Evolutionary conservation across 2,797 vertebrate species (phyloP).

Genomic region (Hemitrygon akajei): DNA sequence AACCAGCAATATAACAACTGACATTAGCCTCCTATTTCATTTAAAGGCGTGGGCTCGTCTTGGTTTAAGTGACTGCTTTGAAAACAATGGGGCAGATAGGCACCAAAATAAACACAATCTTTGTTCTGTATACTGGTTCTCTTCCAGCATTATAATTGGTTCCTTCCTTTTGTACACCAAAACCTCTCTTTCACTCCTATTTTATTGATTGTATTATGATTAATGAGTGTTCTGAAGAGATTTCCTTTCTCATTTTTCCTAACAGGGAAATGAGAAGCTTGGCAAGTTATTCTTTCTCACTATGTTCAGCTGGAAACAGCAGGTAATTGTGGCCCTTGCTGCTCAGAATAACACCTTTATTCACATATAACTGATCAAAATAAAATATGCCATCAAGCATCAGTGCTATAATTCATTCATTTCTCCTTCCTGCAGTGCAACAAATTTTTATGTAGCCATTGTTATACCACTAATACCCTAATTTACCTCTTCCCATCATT

Average conservation of each 20-base stretch:
- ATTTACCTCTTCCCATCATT: neutral
- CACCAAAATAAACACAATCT: neutral
- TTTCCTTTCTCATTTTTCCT: neutral
- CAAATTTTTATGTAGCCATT: neutral
- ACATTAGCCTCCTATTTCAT: neutral
- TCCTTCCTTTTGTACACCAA: neutral
- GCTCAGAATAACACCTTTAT: neutral
- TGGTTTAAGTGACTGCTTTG: neutral
- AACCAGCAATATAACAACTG: neutral
- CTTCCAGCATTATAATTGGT: neutral
- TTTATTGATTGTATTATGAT: neutral
- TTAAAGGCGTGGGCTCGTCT: neutral
- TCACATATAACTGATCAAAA: neutral
- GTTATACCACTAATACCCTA: neutral
- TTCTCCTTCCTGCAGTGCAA: neutral
- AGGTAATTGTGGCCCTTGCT: neutral
- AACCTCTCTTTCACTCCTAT: neutral
- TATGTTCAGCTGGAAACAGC: neutral
- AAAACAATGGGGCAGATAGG: neutral
- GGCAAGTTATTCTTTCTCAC: neutral
- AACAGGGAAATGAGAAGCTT: neutral
- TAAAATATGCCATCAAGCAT: neutral
- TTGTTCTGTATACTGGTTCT: neutral
- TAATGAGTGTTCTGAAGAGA: neutral
- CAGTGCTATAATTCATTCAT: neutral